phyloP scores from a whole-genome alignment of 1,140 invertebrate genomes.

The Sarcophaga peregrina region DNA sequence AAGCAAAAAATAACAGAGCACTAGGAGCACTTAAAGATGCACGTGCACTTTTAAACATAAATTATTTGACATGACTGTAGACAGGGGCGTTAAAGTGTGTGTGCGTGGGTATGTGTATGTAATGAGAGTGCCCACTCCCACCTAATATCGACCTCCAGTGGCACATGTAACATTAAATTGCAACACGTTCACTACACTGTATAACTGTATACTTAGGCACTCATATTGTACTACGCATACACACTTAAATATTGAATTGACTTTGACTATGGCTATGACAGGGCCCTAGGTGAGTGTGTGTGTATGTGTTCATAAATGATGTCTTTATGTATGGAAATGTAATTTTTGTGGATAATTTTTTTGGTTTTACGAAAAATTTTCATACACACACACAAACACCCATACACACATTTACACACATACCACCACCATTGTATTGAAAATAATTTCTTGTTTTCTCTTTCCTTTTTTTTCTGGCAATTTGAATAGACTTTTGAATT shows the following conservation, averaged over 20 bases:
- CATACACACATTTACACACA: not conserved
- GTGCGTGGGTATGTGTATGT: not conserved
- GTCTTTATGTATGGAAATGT: not conserved
- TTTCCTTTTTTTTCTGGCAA: not conserved
- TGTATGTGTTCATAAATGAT: not conserved
- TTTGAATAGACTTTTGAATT: slow-evolving; percentile 41
- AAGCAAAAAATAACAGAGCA: not conserved
- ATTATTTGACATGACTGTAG: slow-evolving; percentile 30
- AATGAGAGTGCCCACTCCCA: not conserved
- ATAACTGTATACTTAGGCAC: not conserved
- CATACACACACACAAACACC: not conserved
- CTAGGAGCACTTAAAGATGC: slow-evolving; percentile 31
- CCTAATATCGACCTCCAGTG: slow-evolving; percentile 8
- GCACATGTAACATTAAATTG: slow-evolving; percentile 22
- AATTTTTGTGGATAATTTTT: slow-evolving; percentile 4
- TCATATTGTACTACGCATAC: not conserved
- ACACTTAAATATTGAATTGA: not conserved
- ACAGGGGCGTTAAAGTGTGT: not conserved
- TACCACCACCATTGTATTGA: not conserved
- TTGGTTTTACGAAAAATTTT: not conserved
- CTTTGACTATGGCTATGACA: not conserved
- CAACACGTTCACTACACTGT: slow-evolving; percentile 2
- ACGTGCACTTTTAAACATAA: slow-evolving; percentile 38
- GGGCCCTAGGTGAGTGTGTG: no score
- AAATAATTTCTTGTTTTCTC: not conserved